phyloP scores from a whole-genome alignment of 2,797 vertebrate species.

The Thamnophis elegans region DNA sequence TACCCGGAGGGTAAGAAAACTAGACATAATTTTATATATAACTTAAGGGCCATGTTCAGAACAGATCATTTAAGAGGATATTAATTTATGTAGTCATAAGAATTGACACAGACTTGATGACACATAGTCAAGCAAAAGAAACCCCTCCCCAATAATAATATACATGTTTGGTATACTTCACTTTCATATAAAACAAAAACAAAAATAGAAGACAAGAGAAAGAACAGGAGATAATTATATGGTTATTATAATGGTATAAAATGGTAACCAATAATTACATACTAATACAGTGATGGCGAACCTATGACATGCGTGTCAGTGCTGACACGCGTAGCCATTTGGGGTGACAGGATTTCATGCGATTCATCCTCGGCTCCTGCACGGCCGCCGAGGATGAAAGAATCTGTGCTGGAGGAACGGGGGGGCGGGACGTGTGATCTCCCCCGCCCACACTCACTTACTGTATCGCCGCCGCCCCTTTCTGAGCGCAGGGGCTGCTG shows the following conservation, averaged over 20 bases:
- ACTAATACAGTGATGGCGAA: too few relatives aligned
- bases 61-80: neutral
- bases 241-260: neutral
- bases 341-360: too few relatives aligned
- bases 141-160: neutral
- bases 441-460: too few relatives aligned
- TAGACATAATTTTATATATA: neutral
- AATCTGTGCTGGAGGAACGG: too few relatives aligned
- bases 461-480: too few relatives aligned
- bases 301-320: too few relatives aligned
- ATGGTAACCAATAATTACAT: neutral
- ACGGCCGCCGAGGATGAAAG: too few relatives aligned
- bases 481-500: too few relatives aligned
- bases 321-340: too few relatives aligned
- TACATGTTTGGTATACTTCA: neutral
- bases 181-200: neutral
- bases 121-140: neutral
- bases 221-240: neutral
- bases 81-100: neutral
- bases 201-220: neutral
- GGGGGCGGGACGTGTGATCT: too few relatives aligned
- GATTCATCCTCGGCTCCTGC: too few relatives aligned
- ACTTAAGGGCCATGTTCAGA: neutral
- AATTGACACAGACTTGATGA: neutral
- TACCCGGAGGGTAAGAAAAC: neutral